Percentiles rank a stretch among this genome's conserved stretches.
Evolutionary conservation across 2,888 invertebrate species (phyloP).

Genomic region (Acrobasis repandana): DNA sequence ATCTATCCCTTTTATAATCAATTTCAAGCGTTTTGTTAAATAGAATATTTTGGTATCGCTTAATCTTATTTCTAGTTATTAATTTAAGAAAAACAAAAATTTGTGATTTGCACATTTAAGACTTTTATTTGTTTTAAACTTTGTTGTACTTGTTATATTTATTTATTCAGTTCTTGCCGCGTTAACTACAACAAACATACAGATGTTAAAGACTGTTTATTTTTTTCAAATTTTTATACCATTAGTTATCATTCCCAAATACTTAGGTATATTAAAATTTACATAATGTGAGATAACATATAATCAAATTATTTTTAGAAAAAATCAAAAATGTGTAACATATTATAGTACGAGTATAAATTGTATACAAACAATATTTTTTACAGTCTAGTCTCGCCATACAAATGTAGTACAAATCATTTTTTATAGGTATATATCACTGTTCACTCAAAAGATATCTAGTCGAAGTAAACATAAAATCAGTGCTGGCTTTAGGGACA

Average conservation of each 20-base stretch:
- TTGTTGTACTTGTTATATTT: neutral
- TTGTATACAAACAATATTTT: no score
- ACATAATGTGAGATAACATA: no score
- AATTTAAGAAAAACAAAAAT: conserved; percentile 6
- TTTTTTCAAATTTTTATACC: neutral
- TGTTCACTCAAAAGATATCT: neutral
- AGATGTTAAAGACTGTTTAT: neutral
- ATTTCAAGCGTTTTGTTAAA: neutral
- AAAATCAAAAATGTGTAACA: neutral
- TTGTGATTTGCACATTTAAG: conserved; percentile 3
- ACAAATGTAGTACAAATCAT: neutral
- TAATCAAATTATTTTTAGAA: no score
- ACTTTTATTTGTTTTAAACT: conserved; percentile 1
- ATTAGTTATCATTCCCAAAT: neutral
- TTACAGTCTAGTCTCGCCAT: neutral
- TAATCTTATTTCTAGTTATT: neutral
- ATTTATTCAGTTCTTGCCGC: neutral
- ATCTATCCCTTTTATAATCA: neutral
- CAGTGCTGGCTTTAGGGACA: no score
- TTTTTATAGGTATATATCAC: neutral
- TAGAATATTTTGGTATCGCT: neutral
- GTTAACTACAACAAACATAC: neutral
- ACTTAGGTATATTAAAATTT: neutral
- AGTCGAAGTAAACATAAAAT: neutral
- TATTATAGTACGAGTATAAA: neutral